These are phyloP conservation scores for Brachyrhaphis roseni DNA, from an alignment of 2,797 vertebrate genomes.

Conservation along the genomic window DNA sequence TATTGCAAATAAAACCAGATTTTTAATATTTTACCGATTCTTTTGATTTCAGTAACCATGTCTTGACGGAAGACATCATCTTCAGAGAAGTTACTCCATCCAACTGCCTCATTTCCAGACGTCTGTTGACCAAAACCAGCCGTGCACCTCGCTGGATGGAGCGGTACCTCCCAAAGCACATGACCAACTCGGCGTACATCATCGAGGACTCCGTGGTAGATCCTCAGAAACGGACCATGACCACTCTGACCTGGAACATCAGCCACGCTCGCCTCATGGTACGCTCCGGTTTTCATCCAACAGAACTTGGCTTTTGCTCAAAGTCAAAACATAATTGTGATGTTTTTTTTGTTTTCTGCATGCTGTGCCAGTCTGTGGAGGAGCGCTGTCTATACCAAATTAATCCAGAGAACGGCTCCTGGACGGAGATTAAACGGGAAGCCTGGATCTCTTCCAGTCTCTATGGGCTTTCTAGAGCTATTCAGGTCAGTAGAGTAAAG, in stretches of 20 bases:
- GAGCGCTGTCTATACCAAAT: conserved; percentile 91
- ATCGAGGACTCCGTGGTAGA: conserved; percentile 97
- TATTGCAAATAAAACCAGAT: not conserved
- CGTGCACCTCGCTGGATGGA: conserved; percentile 94
- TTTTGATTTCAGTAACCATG: conserved; percentile 86
- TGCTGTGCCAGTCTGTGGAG: conserved; percentile 85
- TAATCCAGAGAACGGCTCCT: conserved; percentile 89
- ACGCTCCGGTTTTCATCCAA: conserved; percentile 16
- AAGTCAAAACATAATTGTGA: not conserved
- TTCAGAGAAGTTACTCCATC: conserved; percentile 93
- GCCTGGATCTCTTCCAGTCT: conserved; percentile 95
- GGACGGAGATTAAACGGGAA: conserved; percentile 93
- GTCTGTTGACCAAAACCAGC: conserved; percentile 97
- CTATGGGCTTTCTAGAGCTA: conserved; percentile 90
- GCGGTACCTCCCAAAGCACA: conserved; percentile 90
- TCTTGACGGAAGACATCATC: conserved; percentile 95
- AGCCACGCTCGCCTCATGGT: conserved; percentile 95
- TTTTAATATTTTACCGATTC: not conserved
- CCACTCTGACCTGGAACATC: conserved; percentile 98
- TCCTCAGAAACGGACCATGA: conserved; percentile 91
- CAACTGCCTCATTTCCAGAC: conserved; percentile 93
- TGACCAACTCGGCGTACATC: conserved; percentile 93
- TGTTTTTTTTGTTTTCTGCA: conserved; percentile 22
- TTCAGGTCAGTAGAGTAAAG: conserved; percentile 87
- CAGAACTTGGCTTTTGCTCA: not conserved